Conservation (phyloP, 2,113 vertebrate genomes). For the Acinonyx jubatus region DNA sequence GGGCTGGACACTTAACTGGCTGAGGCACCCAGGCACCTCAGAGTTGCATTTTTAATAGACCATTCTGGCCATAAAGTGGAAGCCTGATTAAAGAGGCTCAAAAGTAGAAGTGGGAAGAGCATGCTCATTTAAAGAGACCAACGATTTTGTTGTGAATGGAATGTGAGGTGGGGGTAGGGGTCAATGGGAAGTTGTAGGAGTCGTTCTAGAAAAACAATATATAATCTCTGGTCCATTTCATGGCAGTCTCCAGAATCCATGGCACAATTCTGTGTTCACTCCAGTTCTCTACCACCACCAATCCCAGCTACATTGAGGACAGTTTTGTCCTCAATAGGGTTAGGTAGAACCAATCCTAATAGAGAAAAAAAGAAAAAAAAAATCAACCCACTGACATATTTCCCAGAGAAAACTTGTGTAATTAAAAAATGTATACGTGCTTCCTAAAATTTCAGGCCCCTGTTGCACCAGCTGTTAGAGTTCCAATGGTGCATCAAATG, state of each 20-base stretch:
- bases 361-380: not conserved
- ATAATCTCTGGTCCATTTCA: not conserved
- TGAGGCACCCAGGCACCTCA: too few species aligned
- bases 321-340: not conserved
- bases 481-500: constrained; percentile 71
- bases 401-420: constrained; percentile 69
- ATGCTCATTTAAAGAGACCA: not conserved
- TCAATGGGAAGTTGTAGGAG: not conserved
- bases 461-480: constrained; percentile 71
- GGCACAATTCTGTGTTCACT: not conserved
- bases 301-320: not conserved
- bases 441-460: constrained; percentile 45
- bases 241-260: not conserved
- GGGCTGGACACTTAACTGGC: too few species aligned
- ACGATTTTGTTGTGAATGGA: not conserved
- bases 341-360: not conserved
- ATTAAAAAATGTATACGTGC: constrained; percentile 57
- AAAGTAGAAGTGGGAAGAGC: not conserved
- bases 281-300: not conserved
- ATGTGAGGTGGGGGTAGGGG: not conserved
- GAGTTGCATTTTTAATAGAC: not conserved
- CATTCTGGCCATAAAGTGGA: not conserved
- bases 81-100: not conserved
- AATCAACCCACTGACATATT: not conserved
- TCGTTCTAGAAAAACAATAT: not conserved